Base-by-base conservation (phyloP, 2,797 vertebrate species). In the Heterohyrax brucei region DNA sequence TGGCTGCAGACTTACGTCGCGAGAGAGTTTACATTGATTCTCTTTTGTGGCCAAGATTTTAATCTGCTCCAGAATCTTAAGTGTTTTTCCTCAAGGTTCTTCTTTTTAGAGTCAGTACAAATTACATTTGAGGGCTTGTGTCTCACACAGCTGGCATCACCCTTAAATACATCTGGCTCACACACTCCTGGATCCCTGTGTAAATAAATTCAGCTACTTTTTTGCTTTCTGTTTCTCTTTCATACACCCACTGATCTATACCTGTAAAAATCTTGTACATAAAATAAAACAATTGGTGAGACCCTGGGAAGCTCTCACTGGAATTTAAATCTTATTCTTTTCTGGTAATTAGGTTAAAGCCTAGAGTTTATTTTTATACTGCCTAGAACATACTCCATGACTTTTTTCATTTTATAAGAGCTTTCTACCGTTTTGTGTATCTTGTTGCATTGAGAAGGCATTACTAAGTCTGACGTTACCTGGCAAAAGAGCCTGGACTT, bases 301-400 rank as follows among this genome's bases (percentile, higher is more conserved):
- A 77, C 5, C n/a, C 12, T 13, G 62, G 33, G 53, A 90, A 56
- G 4, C 48, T n/a, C 19, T 89, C 70, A 28, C n/a, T 88, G 19
- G 22, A 84, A 79, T 88, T 61, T 19, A 96, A 56, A 5, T 76
- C 26, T 91, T 18, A 72, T 30, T 92, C 72, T 86, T 56, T 87
- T 28, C 73, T 85, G 61, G 33, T 59, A 81, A 93, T 44, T 77
- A 24, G 22, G 33, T 88, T 93, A 64, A 80, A 90, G 16, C 10
- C 64, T 39, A 91, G 30, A 77, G 79, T 95, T 95, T 72, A 62
- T 77, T 95, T 84, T 91, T 53, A 61, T 39, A 30, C 30, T 91
- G 10, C 19, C 48, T 78, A 88, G 39, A 82, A 7, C 33, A 61
- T 68, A 56, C 19, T 39, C 46, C 30, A 30, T 14, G 46, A 64